Base-by-base conservation (phyloP, 2,888 invertebrate species). In the Monopis laevigella region DNA sequence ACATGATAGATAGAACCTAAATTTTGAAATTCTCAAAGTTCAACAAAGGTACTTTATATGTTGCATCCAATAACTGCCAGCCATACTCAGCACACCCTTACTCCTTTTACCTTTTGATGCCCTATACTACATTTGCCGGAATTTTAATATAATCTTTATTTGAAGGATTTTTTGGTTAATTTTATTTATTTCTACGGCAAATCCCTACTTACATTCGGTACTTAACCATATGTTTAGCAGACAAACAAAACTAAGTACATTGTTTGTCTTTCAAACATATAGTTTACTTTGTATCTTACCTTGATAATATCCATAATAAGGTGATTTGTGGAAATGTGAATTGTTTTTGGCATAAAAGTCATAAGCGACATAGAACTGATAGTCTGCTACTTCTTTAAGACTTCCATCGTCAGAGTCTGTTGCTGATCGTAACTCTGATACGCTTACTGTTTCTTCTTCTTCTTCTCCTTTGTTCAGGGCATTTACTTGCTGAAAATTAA, bases 291-390 rank as follows among this genome's bases (percentile, higher is more conserved):
- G n/a, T 3, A 27, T 46, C 52, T 62, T 58, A 90, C 90, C 86
- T 80, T 90, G 85, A 52, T 84, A 63, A 70, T 88, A 91, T 43
- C 89, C 89, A 54, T 93, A 93, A 39, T 87, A 82, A 12, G 86
- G 84, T 2, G 86, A 81, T 34, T 86, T 84, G 59, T 95, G 91
- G 60, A 88, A 94, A 48, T 89, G 87, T 0, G 88, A 86, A 64
- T 94, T 93, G 58, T 94, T 88, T 51, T 91, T 88, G 10, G 85
- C 83, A 55, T 95, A 92, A 68, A 95, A 95, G 58, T 96, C 96
- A 50, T 93, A 95, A 0, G 91, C 88, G 10, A 96, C 74, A 56
- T 89, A 94, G 68, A 93, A 92, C 59, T 90, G 89, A 52, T 88
- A 86, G 55, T 95, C 93, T 0, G 93, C 86, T 6, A 85, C 80